A percentile compares a stretch with the other conserved stretches of the same genome.
phyloP scores from a whole-genome alignment of 2,888 invertebrate genomes.

The Trissonchulus latispiculum region DNA sequence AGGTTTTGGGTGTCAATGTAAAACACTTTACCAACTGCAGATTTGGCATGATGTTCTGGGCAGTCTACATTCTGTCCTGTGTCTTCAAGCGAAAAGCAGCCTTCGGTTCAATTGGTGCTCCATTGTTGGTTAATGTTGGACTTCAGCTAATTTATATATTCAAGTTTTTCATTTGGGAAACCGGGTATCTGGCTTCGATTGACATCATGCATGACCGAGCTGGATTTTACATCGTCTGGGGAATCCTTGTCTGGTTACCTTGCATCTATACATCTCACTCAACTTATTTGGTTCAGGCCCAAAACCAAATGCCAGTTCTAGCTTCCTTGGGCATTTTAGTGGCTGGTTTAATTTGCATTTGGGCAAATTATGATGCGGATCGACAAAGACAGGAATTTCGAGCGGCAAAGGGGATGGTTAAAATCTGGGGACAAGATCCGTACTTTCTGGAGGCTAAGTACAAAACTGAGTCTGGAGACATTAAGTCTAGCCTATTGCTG shows the following conservation, averaged over 20 bases:
- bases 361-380: conserved; percentile 52
- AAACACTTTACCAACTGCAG: conserved; percentile 49
- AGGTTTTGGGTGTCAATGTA: conserved; percentile 44
- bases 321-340: conserved; percentile 40
- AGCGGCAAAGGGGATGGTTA: conserved; percentile 38
- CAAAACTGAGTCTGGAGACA: conserved; percentile 43
- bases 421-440: conserved; percentile 45
- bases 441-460: conserved; percentile 36
- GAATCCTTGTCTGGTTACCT: conserved; percentile 34
- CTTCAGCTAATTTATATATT: conserved; percentile 44
- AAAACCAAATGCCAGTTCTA: conserved; percentile 36
- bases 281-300: conserved; percentile 49
- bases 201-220: conserved; percentile 54
- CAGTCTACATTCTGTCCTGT: conserved; percentile 45
- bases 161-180: conserved; percentile 55
- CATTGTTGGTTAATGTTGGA: conserved; percentile 42
- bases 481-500: conserved; percentile 45
- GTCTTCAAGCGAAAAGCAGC: conserved; percentile 46
- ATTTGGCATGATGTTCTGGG: conserved; percentile 50
- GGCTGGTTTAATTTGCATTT: conserved; percentile 45
- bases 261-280: conserved; percentile 44
- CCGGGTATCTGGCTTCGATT: conserved; percentile 53
- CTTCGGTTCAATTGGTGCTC: conserved; percentile 35
- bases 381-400: conserved; percentile 51
- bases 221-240: conserved; percentile 42